phyloP scores from a whole-genome alignment of 2,113 vertebrate genomes.

The Spilogale gracilis region DNA sequence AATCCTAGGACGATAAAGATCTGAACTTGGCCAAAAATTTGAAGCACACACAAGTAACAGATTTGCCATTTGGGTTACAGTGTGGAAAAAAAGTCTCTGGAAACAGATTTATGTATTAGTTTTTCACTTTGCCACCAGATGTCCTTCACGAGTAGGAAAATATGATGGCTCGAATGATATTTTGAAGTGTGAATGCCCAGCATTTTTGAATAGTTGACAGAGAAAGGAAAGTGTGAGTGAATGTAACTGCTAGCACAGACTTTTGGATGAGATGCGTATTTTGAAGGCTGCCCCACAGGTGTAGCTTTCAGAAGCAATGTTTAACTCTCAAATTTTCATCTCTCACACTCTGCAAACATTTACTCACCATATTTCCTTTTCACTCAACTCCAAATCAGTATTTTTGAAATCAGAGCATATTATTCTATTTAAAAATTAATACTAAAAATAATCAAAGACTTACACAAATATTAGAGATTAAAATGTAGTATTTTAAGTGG shows the following conservation, averaged over 20 bases:
- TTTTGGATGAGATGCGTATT: conserved; percentile 49
- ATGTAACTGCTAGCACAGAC: conserved; percentile 52
- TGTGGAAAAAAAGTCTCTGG: conserved; percentile 67
- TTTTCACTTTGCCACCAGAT: conserved; percentile 87
- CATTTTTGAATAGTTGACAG: conserved; percentile 69
- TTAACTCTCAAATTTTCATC: conserved; percentile 61
- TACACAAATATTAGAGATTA: background rate
- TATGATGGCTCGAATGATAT: conserved; percentile 42
- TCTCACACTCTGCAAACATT: conserved; percentile 51
- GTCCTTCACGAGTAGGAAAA: conserved; percentile 89
- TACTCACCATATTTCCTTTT: conserved; percentile 51
- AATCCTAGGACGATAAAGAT: background rate
- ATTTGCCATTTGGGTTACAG: conserved; percentile 49
- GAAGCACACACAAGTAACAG: conserved; percentile 43
- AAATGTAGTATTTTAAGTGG: background rate
- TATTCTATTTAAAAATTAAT: conserved; percentile 62
- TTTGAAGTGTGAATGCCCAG: conserved; percentile 61
- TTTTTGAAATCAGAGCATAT: background rate
- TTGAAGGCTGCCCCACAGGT: conserved; percentile 66
- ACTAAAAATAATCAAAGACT: conserved; percentile 19
- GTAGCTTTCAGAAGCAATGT: conserved; percentile 73
- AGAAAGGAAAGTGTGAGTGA: conserved; percentile 75
- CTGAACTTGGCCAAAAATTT: conserved; percentile 34
- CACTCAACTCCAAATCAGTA: background rate
- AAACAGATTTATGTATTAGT: conserved; percentile 78